These are phyloP conservation scores for Copidosoma floridanum DNA, from an alignment of 1,140 invertebrate genomes.

Conservation along the genomic window DNA sequence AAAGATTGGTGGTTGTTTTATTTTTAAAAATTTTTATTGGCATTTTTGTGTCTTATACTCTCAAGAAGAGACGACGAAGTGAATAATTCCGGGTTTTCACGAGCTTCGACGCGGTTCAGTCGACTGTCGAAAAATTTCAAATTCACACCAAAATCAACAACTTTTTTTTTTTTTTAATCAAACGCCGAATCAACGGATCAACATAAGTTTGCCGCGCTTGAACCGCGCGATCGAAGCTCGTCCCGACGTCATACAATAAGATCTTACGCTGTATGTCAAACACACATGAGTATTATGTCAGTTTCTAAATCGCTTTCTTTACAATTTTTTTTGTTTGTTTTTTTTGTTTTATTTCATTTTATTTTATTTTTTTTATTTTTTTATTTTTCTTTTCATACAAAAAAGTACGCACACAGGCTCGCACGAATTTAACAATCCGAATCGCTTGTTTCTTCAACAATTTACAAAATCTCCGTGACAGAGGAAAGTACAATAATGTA, in stretches of 20 bases:
- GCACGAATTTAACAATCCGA: constrained; percentile 11
- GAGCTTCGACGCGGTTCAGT: constrained; percentile 1
- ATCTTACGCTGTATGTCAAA: not conserved
- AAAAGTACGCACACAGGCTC: constrained; percentile 17
- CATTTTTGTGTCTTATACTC: constrained; percentile 12
- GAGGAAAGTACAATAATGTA: not conserved
- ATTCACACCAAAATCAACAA: too few relatives aligned
- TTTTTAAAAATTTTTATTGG: constrained; percentile 25
- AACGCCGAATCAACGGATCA: too few relatives aligned
- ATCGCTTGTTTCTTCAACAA: constrained; percentile 10
- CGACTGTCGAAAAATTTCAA: too few relatives aligned
- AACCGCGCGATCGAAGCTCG: too few relatives aligned
- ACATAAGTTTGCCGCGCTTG: too few relatives aligned
- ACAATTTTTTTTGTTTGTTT: not conserved
- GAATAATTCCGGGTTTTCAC: not conserved
- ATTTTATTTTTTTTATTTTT: not conserved
- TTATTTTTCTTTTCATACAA: constrained; percentile 9
- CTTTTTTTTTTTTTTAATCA: too few relatives aligned
- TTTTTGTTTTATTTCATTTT: not conserved
- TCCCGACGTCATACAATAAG: constrained; percentile 9
- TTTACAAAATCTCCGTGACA: constrained; percentile 7
- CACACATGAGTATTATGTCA: not conserved
- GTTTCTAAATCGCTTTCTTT: too few relatives aligned
- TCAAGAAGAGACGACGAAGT: constrained; percentile 7
- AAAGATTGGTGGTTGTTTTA: too few relatives aligned